Evolutionary conservation across 2,888 invertebrate species (phyloP).

Genomic region (Leptarthrus brevirostris): DNA sequence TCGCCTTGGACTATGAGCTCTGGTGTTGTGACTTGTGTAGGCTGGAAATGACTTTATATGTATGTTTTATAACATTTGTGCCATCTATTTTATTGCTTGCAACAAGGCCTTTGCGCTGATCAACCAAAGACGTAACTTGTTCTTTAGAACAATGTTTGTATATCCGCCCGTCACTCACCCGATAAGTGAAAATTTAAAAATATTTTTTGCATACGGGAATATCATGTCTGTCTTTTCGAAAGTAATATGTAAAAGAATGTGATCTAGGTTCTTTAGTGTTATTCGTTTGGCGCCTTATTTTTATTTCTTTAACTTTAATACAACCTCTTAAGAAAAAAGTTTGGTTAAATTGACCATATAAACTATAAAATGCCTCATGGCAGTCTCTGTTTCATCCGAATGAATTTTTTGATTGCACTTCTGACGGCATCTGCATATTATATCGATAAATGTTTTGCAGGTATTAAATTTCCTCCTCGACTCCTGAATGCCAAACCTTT

Average conservation of each 20-base stretch:
- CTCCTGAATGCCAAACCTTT: slow-evolving; percentile 57
- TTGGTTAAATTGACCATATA: slow-evolving; percentile 56
- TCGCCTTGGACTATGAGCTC: slow-evolving; percentile 41
- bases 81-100: slow-evolving; percentile 23
- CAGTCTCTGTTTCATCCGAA: slow-evolving; percentile 54
- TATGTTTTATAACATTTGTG: background rate
- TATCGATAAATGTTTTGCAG: slow-evolving; percentile 57
- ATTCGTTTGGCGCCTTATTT: slow-evolving; percentile 54
- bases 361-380: slow-evolving; percentile 55
- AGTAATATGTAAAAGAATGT: slow-evolving; percentile 42
- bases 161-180: background rate
- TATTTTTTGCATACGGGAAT: slow-evolving; percentile 56
- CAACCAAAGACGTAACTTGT: slow-evolving; percentile 54
- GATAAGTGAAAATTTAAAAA: slow-evolving; percentile 50
- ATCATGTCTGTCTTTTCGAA: slow-evolving; percentile 56
- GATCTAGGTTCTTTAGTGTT: slow-evolving; percentile 52
- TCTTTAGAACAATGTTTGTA: slow-evolving; percentile 54
- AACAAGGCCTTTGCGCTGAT: slow-evolving; percentile 48
- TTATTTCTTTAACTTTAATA: slow-evolving; percentile 54
- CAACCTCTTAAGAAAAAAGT: slow-evolving; percentile 57
- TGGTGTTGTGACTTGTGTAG: slow-evolving; percentile 47
- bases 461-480: slow-evolving; percentile 57
- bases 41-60: slow-evolving; percentile 46
- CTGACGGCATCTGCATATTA: slow-evolving; percentile 54
- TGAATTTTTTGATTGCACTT: slow-evolving; percentile 55